These are phyloP conservation scores for Phenacoccus solenopsis DNA, from an alignment of 1,140 invertebrate genomes.

Conservation along the genomic window DNA sequence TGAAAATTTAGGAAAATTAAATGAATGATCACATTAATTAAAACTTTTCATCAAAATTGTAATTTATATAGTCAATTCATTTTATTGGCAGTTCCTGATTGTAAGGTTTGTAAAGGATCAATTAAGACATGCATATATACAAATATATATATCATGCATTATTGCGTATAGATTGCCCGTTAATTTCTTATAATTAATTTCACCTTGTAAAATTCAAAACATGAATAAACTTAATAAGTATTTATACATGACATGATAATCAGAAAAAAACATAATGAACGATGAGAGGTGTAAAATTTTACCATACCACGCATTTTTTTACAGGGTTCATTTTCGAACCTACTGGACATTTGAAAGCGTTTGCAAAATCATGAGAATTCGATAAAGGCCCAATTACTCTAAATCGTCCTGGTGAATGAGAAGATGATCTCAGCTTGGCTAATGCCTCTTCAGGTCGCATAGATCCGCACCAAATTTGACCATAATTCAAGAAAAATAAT, in stretches of 20 bases:
- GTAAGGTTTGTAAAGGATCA: too few relatives aligned
- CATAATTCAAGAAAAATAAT: constrained; percentile 80
- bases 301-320: constrained; percentile 89
- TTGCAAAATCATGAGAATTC: constrained; percentile 81
- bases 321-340: constrained; percentile 75
- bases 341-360: constrained; percentile 60
- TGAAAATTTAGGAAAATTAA: too few relatives aligned
- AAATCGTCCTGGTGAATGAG: constrained; percentile 88
- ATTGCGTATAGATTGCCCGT: too few relatives aligned
- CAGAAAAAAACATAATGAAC: background rate
- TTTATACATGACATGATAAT: constrained; percentile 10
- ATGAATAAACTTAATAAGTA: background rate
- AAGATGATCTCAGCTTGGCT: constrained; percentile 84
- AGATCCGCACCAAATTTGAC: constrained; percentile 92
- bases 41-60: too few relatives aligned
- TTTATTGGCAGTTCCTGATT: too few relatives aligned
- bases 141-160: too few relatives aligned
- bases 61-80: too few relatives aligned
- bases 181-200: too few relatives aligned
- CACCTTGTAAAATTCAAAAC: background rate
- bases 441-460: constrained; percentile 92
- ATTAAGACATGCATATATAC: too few relatives aligned
- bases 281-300: constrained; percentile 29
- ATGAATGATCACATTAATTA: too few relatives aligned
- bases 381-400: constrained; percentile 82